Evolutionary conservation across 2,888 invertebrate species (phyloP).

Genomic region (Troides aeacus): DNA sequence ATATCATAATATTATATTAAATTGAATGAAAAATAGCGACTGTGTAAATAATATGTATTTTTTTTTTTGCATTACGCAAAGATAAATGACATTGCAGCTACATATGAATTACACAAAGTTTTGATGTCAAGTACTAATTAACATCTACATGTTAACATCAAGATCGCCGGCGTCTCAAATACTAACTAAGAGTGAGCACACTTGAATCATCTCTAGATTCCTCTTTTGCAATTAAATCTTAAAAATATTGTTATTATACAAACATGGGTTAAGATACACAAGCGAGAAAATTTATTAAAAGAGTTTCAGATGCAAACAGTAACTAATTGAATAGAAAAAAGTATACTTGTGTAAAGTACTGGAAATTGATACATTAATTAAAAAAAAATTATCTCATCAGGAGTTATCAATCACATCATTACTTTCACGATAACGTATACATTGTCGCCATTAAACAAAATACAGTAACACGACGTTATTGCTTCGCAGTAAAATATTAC

Average conservation of each 20-base stretch:
- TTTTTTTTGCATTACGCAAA: neutral
- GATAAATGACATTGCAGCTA: neutral
- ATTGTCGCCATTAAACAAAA: too few relatives aligned
- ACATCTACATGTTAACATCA: conserved; percentile 20
- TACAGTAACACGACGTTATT: too few relatives aligned
- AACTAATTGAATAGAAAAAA: neutral
- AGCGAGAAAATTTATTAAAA: neutral
- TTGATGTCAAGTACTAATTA: conserved; percentile 30
- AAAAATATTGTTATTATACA: neutral
- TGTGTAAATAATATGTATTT: neutral
- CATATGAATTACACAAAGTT: conserved; percentile 9
- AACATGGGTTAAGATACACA: neutral
- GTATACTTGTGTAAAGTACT: too few relatives aligned
- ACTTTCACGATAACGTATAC: too few relatives aligned
- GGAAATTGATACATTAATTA: too few relatives aligned
- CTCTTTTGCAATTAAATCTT: neutral
- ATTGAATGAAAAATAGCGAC: neutral
- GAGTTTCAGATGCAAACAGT: neutral
- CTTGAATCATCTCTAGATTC: conserved; percentile 4
- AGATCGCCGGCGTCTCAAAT: conserved; percentile 8
- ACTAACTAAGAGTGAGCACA: neutral
- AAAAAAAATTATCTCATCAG: too few relatives aligned
- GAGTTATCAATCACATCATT: too few relatives aligned
- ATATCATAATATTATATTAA: neutral
- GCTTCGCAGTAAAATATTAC: too few relatives aligned